phyloP scores from a whole-genome alignment of 2,888 invertebrate genomes.

The Stegana nigrithorax region DNA sequence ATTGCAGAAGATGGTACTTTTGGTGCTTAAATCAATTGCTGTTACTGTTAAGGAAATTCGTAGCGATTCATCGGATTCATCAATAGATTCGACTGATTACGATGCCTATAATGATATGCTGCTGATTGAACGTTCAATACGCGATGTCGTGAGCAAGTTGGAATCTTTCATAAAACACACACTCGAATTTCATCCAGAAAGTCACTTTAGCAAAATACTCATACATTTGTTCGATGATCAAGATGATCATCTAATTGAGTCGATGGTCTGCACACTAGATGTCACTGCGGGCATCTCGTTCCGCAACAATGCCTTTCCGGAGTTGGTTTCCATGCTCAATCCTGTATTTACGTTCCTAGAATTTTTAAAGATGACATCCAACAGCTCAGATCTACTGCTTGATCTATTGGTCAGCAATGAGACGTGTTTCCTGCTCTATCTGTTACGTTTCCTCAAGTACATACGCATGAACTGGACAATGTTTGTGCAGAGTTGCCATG shows the following conservation, averaged over 20 bases:
- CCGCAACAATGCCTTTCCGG: slow-evolving; percentile 83
- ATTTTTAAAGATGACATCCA: slow-evolving; percentile 84
- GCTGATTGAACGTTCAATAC: slow-evolving; percentile 85
- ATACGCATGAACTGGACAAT: slow-evolving; percentile 85
- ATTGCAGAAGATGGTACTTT: slow-evolving; percentile 86
- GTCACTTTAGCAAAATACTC: slow-evolving; percentile 87
- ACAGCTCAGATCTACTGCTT: slow-evolving; percentile 82
- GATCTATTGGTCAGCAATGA: slow-evolving; percentile 91
- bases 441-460: slow-evolving; percentile 86
- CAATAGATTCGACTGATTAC: slow-evolving; percentile 85
- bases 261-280: slow-evolving; percentile 91
- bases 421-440: slow-evolving; percentile 88
- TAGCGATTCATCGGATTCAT: slow-evolving; percentile 87
- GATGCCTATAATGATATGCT: slow-evolving; percentile 91
- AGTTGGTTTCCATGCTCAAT: slow-evolving; percentile 84
- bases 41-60: slow-evolving; percentile 91
- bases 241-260: slow-evolving; percentile 90
- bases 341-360: slow-evolving; percentile 89
- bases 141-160: slow-evolving; percentile 84
- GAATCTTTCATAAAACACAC: slow-evolving; percentile 85
- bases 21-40: slow-evolving; percentile 89
- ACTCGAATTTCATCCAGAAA: slow-evolving; percentile 88
- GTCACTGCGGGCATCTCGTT: slow-evolving; percentile 88
- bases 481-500: slow-evolving; percentile 82
- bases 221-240: slow-evolving; percentile 90